Conservation (phyloP, 2,888 invertebrate genomes). For the Drosophila mimetica region DNA sequence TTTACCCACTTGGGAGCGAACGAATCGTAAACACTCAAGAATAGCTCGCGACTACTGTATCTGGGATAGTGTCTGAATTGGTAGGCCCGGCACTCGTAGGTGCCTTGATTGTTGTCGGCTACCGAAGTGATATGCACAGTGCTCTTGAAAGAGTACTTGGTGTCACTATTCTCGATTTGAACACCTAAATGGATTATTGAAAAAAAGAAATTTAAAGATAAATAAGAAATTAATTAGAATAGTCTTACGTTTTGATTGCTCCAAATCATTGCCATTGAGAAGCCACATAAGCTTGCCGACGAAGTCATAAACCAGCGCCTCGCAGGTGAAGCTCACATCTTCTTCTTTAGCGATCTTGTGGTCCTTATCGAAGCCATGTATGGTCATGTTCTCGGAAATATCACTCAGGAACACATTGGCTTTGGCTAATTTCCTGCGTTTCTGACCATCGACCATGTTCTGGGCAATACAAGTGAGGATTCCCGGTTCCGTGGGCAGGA, state of each 20-base stretch:
- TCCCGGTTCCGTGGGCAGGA: slow-evolving; percentile 84
- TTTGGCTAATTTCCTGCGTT: slow-evolving; percentile 59
- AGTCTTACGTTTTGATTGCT: slow-evolving; percentile 48
- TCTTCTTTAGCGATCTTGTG: slow-evolving; percentile 86
- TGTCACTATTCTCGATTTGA: slow-evolving; percentile 57
- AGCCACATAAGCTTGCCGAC: slow-evolving; percentile 86
- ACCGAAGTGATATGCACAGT: slow-evolving; percentile 82
- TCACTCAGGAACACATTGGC: slow-evolving; percentile 81
- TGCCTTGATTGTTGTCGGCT: slow-evolving; percentile 81
- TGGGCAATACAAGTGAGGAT: slow-evolving; percentile 84
- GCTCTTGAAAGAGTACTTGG: slow-evolving; percentile 81
- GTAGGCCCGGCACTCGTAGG: slow-evolving; percentile 83
- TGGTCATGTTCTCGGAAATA: slow-evolving; percentile 82
- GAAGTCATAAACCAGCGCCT: slow-evolving; percentile 86
- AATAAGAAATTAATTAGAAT: background rate
- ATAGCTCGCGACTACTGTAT: slow-evolving; percentile 74
- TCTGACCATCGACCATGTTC: slow-evolving; percentile 83
- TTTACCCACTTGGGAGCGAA: slow-evolving; percentile 80
- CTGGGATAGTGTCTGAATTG: slow-evolving; percentile 57
- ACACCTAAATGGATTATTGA: too few relatives aligned
- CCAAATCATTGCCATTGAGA: slow-evolving; percentile 67
- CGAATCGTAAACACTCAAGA: slow-evolving; percentile 84
- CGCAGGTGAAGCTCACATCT: slow-evolving; percentile 86
- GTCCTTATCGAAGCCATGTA: slow-evolving; percentile 83
- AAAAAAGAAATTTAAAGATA: too few relatives aligned